A percentile compares a stretch with the other conserved stretches of the same genome.
These are phyloP conservation scores for Temnopleurus reevesii DNA, from an alignment of 53 echinoderm and acorn worm genomes.

Conservation along the genomic window DNA sequence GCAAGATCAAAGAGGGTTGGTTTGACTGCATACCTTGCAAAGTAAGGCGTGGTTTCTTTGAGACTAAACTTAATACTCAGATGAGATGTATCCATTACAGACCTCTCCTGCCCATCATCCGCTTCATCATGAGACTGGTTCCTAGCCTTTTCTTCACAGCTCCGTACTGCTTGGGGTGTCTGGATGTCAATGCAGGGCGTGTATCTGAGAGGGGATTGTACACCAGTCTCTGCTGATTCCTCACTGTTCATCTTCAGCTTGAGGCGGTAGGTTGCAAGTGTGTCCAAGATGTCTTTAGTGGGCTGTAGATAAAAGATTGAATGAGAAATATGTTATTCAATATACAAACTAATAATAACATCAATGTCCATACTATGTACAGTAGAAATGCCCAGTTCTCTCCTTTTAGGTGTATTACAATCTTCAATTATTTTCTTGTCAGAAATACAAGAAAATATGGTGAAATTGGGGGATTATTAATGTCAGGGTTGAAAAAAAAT, in stretches of 20 bases:
- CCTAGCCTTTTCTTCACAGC: constrained; percentile 13
- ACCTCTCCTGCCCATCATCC: neutral
- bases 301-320: constrained; percentile 51
- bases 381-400: no score
- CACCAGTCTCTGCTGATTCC: neutral
- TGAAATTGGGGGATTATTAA: no score
- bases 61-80: constrained; percentile 65
- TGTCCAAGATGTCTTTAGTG: constrained; percentile 59
- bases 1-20: no score
- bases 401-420: no score
- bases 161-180: constrained; percentile 51
- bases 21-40: constrained; percentile 75
- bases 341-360: no score
- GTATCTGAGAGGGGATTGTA: neutral
- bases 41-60: constrained; percentile 81
- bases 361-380: no score
- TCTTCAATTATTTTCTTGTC: no score
- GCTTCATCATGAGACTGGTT: constrained; percentile 48
- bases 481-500: no score
- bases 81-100: neutral
- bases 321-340: neutral
- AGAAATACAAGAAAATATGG: no score
- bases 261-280: constrained; percentile 56
- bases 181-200: neutral
- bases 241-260: constrained; percentile 39